Evolutionary conservation across 2,888 invertebrate genomes (phyloP).

Genomic region (Myopa testacea): DNA sequence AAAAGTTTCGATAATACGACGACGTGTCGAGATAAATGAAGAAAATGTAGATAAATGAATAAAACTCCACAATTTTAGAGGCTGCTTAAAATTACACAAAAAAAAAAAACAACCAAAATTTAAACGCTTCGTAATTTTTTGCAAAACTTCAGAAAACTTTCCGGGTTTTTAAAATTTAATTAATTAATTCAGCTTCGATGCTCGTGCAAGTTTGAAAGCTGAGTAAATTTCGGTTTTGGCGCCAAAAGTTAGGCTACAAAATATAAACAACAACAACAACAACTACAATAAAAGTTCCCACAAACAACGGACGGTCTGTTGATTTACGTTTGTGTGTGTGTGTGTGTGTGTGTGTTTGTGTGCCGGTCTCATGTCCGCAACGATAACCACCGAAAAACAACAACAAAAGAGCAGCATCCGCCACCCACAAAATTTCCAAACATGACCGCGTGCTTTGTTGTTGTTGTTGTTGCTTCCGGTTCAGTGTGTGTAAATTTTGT

Average conservation of each 20-base stretch:
- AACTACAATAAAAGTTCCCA: background rate
- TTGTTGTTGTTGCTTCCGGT: background rate
- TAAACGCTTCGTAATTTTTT: background rate
- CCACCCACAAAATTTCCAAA: background rate
- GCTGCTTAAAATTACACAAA: background rate
- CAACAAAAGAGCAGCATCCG: background rate
- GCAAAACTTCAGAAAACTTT: background rate
- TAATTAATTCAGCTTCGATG: background rate
- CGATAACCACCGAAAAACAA: background rate
- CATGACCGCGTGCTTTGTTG: background rate
- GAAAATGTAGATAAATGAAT: background rate
- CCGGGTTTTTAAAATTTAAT: background rate
- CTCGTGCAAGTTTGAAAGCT: background rate
- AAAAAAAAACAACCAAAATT: background rate
- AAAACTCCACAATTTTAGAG: background rate
- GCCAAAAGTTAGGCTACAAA: conserved; percentile 29
- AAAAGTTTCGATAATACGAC: too few species aligned
- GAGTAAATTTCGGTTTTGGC: conserved; percentile 6
- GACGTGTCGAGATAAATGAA: too few species aligned
- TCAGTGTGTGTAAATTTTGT: background rate
- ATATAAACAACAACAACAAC: conserved; percentile 41
- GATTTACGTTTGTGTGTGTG: too few species aligned
- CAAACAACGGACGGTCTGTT: too few species aligned
- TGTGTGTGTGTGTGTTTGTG: too few species aligned
- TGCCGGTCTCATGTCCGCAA: background rate